Evolutionary conservation across 2,797 vertebrate species (phyloP), one percentile per base, ranked within the genome.

Genomic region (Champsocephalus gunnari): DNA sequence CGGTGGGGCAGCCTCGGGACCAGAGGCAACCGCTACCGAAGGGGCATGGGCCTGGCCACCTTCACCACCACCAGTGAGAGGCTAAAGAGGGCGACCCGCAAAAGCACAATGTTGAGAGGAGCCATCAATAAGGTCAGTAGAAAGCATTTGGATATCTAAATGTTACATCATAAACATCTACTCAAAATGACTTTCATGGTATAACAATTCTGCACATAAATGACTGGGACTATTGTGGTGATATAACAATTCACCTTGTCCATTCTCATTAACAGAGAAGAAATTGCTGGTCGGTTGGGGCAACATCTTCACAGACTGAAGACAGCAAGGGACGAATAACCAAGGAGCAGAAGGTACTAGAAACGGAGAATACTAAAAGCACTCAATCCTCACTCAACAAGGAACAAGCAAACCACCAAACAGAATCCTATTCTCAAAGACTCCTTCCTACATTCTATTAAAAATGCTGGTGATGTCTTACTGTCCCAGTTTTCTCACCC

Each of bases 41-140:
- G 58, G 87, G 95, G 47, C 10, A 90, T 81, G 88, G 94, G 91
- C 74, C 92, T 87, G 12, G 93, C 85, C 24, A 92, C 78, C 53
- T 92, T 75, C 80, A 95, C 24, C 64, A 96, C 82, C 82, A 95
- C 95, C 82, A 96, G 91, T 0, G 96, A 98, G 73, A 94, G 96
- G 78, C 88, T 97, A 61, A 97, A 97, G 93, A 97, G 96, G 80
- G 96, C 96, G 28, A 97, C 96, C 0, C 95, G 96, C 72, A 99
- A 97, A 91, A 96, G 91, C 92, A 95, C 95, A 3, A 89, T 95
- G 80, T 84, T 97, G 81, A 96, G 96, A 88, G 96, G 96, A 0
- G 89, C 95, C 0, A 93, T 97, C 54, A 94, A 90, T 70, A 94
- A 94, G 91, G 94, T 94, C 16, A 84, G 71, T 3, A 16, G 9